phyloP scores from a whole-genome alignment of 2,888 invertebrate species.

The Anorthoa munda region DNA sequence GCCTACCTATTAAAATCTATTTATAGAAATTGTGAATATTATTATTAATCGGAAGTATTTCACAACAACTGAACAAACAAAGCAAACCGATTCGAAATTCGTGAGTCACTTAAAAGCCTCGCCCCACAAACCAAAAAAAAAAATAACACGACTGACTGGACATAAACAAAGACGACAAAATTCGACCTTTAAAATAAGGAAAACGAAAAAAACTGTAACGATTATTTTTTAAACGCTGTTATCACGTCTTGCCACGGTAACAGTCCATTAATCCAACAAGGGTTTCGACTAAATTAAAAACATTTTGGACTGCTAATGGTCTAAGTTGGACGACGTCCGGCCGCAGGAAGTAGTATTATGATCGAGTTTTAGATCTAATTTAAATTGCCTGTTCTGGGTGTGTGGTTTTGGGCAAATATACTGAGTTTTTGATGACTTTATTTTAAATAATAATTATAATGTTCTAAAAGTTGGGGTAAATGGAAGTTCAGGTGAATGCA shows the following conservation, averaged over 20 bases:
- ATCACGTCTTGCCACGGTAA: conserved; percentile 68
- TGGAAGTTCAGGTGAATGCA: not conserved
- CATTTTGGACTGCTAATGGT: conserved; percentile 70
- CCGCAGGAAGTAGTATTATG: conserved; percentile 52
- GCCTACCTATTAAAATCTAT: too few relatives aligned
- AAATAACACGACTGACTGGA: conserved; percentile 34
- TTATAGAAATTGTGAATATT: not conserved
- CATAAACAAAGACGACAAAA: conserved; percentile 50
- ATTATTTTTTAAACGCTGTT: conserved; percentile 62
- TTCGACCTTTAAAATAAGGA: conserved; percentile 46
- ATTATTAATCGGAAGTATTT: not conserved
- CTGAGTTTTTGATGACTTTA: not conserved
- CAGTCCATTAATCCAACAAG: conserved; percentile 71
- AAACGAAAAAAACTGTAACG: conserved; percentile 38
- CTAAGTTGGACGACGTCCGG: conserved; percentile 68
- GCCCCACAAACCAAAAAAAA: not conserved
- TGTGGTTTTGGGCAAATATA: conserved; percentile 7
- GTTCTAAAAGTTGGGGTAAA: not conserved
- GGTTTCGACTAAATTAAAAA: conserved; percentile 72
- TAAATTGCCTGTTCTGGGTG: conserved; percentile 31
- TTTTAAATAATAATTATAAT: not conserved
- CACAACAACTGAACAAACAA: not conserved
- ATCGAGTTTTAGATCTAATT: conserved; percentile 53
- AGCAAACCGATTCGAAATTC: not conserved
- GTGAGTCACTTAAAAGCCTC: conserved; percentile 1